A percentile compares a stretch with the other conserved stretches of the same genome.
These are phyloP conservation scores for Misgurnus anguillicaudatus DNA, from an alignment of 2,113 vertebrate genomes.

Conservation along the genomic window DNA sequence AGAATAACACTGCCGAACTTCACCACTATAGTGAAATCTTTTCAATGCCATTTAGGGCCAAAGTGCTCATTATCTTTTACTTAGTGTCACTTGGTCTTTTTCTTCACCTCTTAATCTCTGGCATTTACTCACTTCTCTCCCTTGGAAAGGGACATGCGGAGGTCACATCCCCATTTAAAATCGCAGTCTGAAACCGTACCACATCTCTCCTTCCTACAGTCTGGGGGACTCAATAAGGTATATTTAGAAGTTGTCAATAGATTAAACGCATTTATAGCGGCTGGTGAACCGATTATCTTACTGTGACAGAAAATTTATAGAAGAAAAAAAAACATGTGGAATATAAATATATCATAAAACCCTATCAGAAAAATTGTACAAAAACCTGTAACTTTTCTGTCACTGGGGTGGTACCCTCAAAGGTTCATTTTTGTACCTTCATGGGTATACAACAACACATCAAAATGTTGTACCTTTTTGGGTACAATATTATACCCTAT, in stretches of 20 bases:
- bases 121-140: background rate
- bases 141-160: background rate
- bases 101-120: background rate
- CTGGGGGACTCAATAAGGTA: background rate
- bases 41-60: background rate
- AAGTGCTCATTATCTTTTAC: background rate
- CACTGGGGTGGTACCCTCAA: too few species aligned
- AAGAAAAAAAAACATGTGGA: background rate
- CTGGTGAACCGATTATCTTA: background rate
- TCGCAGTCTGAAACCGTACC: background rate
- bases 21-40: background rate
- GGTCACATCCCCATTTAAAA: background rate
- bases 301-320: background rate
- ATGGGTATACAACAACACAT: too few species aligned
- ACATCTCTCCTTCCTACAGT: background rate
- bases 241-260: constrained; percentile 31
- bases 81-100: background rate
- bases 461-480: too few species aligned
- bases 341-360: background rate
- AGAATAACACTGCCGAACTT: background rate
- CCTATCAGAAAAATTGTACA: too few species aligned
- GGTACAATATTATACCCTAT: too few species aligned
- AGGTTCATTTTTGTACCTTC: too few species aligned
- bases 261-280: constrained; percentile 23
- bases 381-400: too few species aligned